Base-by-base conservation (phyloP, 2,888 invertebrate species). In the Apoda limacodes region DNA sequence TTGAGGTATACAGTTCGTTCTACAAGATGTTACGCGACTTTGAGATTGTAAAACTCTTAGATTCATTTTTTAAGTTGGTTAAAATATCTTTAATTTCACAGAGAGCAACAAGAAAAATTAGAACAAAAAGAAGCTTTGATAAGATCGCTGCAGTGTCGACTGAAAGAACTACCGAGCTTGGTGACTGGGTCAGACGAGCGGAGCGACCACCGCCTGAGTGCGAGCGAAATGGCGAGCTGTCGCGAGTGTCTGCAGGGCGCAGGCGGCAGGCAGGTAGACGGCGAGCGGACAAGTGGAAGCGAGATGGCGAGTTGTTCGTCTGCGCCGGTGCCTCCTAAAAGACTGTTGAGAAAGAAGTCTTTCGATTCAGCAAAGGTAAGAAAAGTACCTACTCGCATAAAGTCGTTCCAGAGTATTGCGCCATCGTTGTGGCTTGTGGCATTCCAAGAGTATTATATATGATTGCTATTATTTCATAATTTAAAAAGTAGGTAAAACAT, bases 81-180 rank as follows among this genome's bases (percentile, higher is more conserved):
- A 14, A 4, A 13, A 13, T 15, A 24, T 30, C 9, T 13, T 20
- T n/a, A n/a, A n/a, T 5, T 19, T 48, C 45, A 4, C 49, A 72
- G 71, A 25, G 58, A 61, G 22, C 65, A 62, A 51, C 60, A 67
- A 34, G 43, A 53, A 3, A 47, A 45, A 24, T 56, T 72, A 9
- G 55, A 58, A 39, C 50, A 55, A 26, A 70, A 70, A 34, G 60
- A 66, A 7, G 32, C 35, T 1, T 20, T 53, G 5, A 54, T 74
- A 20, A 25, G 38, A 2, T 25, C 34, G 2, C 39, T 74, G 2
- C 53, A 52, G 19, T 39, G 39, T 6, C 48, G 48, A 5, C 20
- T 60, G 7, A 40, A 42, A 22, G n/a, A n/a, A n/a, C n/a, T n/a
- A 15, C 37, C 39, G 21, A 35, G 26, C 21, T 25, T 5, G 26